Base-by-base conservation (phyloP, 2,888 invertebrate species). In the Brachylomia viminalis region DNA sequence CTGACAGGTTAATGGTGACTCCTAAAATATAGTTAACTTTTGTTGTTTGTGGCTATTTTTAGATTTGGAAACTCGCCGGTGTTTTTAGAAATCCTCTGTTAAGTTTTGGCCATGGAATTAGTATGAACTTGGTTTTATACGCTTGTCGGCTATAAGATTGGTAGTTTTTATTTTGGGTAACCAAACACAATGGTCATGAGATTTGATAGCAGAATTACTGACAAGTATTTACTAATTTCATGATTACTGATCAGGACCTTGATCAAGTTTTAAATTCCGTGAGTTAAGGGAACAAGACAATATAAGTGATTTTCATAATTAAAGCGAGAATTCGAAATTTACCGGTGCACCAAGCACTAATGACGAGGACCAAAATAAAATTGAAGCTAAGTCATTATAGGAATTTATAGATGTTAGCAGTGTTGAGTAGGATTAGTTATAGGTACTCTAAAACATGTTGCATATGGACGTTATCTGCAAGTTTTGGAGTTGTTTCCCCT, bases 1-100 rank as follows among this genome's bases (percentile, higher is more conserved):
- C 47, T 87, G 88, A 88, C 87, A 88, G 68, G 47, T 75, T 81
- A 87, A 87, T 88, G n/a, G 80, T 1, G 54, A 42, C 13, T 67
- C 74, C 84, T 64, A 73, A 82, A 82, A 75, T 64, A 67, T 75
- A n/a, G n/a, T n/a, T n/a, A 59, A 49, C 20, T 30, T 62, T 58
- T 72, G 64, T 74, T 77, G 59, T 78, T 71, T 64, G 17, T 59
- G 2, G 54, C 11, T 77, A 70, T 74, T 78, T 80, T 74, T 84
- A 67, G 42, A 17, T 42, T 61, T 58, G 54, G 15, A 23, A 27
- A 23, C n/a, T 47, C 17, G 30, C 8, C 15, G n/a, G 1, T 17
- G 23, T 2, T 52, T 20, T 75, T 82, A 75, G 2, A 45, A 23
- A 17, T 13, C 30, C 6, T 38, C 8, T 17, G 30, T 80, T 65